Conservation (phyloP, 2,113 vertebrate genomes). For the Ophthalmolycus amberensis region DNA sequence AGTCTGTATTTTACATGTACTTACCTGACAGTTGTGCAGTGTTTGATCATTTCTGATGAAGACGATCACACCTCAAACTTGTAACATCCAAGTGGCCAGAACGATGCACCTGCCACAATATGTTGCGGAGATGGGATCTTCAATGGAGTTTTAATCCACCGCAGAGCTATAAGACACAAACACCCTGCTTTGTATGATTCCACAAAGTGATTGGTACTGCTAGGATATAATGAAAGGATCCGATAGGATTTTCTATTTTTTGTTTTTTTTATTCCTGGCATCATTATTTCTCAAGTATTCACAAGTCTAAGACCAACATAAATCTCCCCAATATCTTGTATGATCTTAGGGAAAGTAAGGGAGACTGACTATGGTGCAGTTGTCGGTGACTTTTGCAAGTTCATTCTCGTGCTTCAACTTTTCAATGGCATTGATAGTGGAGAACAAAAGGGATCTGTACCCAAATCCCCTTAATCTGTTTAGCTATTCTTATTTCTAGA, state of each 20-base stretch:
- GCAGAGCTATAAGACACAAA: neutral
- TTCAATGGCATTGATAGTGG: neutral
- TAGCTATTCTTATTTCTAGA: neutral
- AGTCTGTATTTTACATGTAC: neutral
- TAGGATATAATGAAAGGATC: neutral
- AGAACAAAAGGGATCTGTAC: neutral
- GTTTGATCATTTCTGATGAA: slow-evolving; percentile 3
- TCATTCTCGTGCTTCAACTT: neutral
- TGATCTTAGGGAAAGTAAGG: neutral
- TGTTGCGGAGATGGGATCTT: neutral
- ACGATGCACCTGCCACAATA: neutral
- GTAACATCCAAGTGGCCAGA: neutral
- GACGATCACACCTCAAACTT: slow-evolving; percentile 7
- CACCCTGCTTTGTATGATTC: neutral
- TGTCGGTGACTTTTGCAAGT: neutral
- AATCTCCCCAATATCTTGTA: neutral
- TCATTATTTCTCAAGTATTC: neutral
- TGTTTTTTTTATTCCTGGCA: neutral
- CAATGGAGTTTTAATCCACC: neutral
- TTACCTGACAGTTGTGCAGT: neutral
- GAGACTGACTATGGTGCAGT: neutral
- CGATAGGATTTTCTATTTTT: neutral
- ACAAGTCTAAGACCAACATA: neutral
- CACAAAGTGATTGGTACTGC: neutral
- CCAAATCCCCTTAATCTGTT: neutral